Conservation (phyloP, 2,888 invertebrate genomes). For the Euplagia quadripunctaria region DNA sequence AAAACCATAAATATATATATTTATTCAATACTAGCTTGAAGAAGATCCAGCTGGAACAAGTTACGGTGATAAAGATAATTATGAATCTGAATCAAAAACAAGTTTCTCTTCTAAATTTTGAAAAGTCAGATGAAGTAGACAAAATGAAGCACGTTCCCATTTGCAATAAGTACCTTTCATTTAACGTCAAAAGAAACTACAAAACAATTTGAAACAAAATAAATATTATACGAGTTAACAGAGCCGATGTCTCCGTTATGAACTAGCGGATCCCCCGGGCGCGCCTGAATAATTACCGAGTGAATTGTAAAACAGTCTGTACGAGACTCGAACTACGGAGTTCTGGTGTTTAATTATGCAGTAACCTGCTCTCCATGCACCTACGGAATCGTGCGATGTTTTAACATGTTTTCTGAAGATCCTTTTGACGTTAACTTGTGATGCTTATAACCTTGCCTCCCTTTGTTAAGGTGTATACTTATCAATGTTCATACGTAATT, state of each 20-base stretch:
- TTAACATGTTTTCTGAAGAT: constrained; percentile 9
- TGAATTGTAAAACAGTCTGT: constrained; percentile 28
- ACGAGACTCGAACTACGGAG: constrained; percentile 15
- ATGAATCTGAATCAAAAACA: no score
- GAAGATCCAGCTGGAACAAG: no score
- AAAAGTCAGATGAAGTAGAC: no score
- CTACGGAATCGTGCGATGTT: constrained; percentile 11
- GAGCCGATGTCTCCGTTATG: constrained; percentile 19
- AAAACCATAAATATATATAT: no score
- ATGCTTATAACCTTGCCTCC: neutral
- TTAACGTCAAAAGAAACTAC: constrained; percentile 7
- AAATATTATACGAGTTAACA: constrained; percentile 20
- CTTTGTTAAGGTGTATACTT: neutral
- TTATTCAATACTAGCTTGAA: no score
- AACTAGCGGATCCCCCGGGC: constrained; percentile 24
- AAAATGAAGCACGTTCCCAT: no score
- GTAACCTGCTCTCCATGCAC: constrained; percentile 15
- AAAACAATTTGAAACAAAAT: constrained; percentile 16
- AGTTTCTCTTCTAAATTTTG: no score
- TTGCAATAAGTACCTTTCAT: neutral
- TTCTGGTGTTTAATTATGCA: constrained; percentile 26
- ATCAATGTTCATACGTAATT: neutral
- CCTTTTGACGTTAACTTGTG: neutral
- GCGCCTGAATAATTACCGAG: constrained; percentile 26
- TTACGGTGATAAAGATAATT: no score